phyloP scores from a whole-genome alignment of 2,888 invertebrate genomes.

The Aspidiotus rigidus region DNA sequence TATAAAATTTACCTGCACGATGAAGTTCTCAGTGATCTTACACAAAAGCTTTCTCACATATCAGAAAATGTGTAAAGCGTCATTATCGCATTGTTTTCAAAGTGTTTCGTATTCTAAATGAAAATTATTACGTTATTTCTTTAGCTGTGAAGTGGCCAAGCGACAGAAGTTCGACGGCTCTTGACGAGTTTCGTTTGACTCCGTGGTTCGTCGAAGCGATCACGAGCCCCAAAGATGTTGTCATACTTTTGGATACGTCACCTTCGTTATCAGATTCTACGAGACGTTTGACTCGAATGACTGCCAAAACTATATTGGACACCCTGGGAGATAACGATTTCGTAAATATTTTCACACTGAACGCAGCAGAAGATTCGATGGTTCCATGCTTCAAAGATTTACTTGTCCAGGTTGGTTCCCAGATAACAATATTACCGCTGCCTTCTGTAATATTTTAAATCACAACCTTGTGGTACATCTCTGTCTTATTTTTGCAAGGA shows the following conservation, averaged over 20 bases:
- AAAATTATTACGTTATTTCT: background rate
- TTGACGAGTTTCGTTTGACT: constrained; percentile 84
- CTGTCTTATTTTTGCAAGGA: too few relatives aligned
- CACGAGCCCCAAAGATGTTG: constrained; percentile 85
- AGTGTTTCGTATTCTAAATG: background rate
- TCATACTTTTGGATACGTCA: constrained; percentile 80
- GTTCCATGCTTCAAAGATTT: constrained; percentile 84
- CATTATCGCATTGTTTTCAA: too few relatives aligned
- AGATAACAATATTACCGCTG: too few relatives aligned
- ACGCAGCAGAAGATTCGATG: constrained; percentile 70
- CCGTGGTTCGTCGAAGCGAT: constrained; percentile 98
- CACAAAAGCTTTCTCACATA: too few relatives aligned
- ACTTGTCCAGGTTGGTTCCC: constrained; percentile 71
- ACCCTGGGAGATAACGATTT: constrained; percentile 95
- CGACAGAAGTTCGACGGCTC: constrained; percentile 35
- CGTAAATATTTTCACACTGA: constrained; percentile 87
- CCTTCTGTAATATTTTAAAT: too few relatives aligned
- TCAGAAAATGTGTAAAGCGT: too few relatives aligned
- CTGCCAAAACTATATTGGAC: constrained; percentile 80
- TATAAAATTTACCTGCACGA: too few relatives aligned
- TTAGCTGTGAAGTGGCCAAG: constrained; percentile 61
- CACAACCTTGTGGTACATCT: too few relatives aligned
- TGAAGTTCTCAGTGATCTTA: too few relatives aligned
- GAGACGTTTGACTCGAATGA: constrained; percentile 76
- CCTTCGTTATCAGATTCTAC: constrained; percentile 78